A percentile compares a stretch with the other conserved stretches of the same genome.
These are phyloP conservation scores for Tenthredo notha DNA, from an alignment of 2,888 invertebrate genomes.

Conservation along the genomic window DNA sequence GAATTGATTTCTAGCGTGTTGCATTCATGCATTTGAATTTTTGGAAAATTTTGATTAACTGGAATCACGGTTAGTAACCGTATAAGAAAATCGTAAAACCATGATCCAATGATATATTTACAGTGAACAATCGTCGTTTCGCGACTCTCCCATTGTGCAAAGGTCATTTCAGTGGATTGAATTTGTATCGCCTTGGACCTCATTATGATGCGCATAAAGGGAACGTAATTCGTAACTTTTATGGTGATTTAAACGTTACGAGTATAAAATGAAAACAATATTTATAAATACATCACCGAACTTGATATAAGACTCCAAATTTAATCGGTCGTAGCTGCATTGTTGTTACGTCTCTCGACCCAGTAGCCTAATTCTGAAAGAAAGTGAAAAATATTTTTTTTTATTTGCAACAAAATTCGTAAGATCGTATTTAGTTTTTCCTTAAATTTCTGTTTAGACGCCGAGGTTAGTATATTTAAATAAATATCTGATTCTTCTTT, in stretches of 20 bases:
- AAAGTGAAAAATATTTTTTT: not conserved
- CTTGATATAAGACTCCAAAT: constrained; percentile 15
- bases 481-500: not conserved
- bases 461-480: not conserved
- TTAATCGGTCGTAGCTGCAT: not conserved
- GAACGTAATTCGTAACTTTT: not conserved
- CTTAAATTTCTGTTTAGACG: not conserved
- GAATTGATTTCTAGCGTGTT: not conserved
- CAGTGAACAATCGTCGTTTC: not conserved
- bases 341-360: not conserved
- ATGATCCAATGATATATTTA: not conserved
- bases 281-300: not conserved
- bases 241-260: not conserved
- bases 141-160: not conserved
- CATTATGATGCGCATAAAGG: not conserved
- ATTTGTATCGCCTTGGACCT: not conserved
- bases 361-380: not conserved
- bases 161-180: not conserved
- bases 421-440: not conserved
- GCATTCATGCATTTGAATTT: not conserved
- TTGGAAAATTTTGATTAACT: not conserved
- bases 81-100: not conserved
- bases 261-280: not conserved
- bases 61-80: not conserved
- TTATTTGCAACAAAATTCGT: not conserved